Evolutionary conservation across 2,113 vertebrate species (phyloP).

Genomic region (Plectropomus leopardus): DNA sequence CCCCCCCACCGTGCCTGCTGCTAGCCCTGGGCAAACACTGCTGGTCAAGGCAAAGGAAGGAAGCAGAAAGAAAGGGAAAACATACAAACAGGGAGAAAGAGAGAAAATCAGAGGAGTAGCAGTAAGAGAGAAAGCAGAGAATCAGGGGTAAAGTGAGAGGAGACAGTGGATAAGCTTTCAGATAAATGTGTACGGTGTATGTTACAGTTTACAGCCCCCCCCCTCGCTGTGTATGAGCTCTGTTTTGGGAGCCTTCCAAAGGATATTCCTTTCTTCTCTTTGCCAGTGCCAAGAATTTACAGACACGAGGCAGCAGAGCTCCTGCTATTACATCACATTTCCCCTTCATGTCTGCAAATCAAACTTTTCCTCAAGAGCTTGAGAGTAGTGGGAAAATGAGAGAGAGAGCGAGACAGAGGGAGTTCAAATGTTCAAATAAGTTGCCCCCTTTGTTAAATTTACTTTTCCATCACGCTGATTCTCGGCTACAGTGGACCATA

Average conservation of each 20-base stretch:
- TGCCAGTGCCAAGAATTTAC: constrained; percentile 64
- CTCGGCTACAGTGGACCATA: neutral
- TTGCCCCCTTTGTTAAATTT: constrained; percentile 20
- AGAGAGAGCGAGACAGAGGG: constrained; percentile 2
- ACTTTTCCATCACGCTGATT: constrained; percentile 15
- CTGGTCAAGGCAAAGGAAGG: constrained; percentile 36
- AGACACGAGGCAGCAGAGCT: constrained; percentile 68
- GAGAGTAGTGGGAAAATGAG: constrained; percentile 21
- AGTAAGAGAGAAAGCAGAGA: constrained; percentile 22
- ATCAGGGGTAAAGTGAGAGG: constrained; percentile 34
- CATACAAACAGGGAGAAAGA: neutral
- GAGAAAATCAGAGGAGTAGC: neutral
- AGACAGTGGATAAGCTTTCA: constrained; percentile 46
- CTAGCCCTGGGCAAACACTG: constrained; percentile 31
- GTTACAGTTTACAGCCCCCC: constrained; percentile 53
- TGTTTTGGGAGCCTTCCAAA: constrained; percentile 71
- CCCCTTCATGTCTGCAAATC: constrained; percentile 51
- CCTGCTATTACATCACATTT: constrained; percentile 73
- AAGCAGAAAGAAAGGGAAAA: constrained; percentile 7
- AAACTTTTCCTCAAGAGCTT: constrained; percentile 54
- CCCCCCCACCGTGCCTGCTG: constrained; percentile 16
- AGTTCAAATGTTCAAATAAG: constrained; percentile 33
- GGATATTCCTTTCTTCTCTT: constrained; percentile 71
- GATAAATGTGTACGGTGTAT: constrained; percentile 62
- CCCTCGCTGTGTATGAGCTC: constrained; percentile 39